Conservation (phyloP, 2,888 invertebrate species). For the Idaea straminata region DNA sequence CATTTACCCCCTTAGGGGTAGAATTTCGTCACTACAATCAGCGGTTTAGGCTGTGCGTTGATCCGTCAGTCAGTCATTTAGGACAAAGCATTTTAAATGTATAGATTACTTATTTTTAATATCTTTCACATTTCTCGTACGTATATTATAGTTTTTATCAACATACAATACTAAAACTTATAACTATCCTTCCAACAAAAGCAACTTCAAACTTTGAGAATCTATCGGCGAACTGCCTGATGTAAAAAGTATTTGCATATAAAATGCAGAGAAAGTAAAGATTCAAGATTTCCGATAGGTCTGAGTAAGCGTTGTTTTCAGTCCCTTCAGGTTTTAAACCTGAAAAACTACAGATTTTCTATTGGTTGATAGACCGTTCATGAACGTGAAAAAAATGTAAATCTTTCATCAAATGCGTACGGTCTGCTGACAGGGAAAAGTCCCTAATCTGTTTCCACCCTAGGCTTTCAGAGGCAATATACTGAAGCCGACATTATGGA, state of each 20-base stretch:
- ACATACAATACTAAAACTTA: neutral
- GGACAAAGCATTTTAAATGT: too few species aligned
- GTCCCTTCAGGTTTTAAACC: too few species aligned
- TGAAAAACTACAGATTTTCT: neutral
- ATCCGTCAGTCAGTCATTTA: too few species aligned
- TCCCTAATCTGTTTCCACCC: slow-evolving; percentile 9
- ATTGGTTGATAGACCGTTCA: neutral
- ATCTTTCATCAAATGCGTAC: neutral
- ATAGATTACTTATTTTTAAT: too few species aligned
- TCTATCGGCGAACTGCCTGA: slow-evolving; percentile 8
- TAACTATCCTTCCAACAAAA: neutral
- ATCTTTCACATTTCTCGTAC: too few species aligned
- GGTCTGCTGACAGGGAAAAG: neutral
- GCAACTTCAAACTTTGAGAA: neutral
- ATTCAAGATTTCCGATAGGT: slow-evolving; percentile 16
- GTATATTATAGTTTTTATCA: neutral
- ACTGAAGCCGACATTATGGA: slow-evolving; percentile 39
- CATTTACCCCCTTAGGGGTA: too few species aligned
- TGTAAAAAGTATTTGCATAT: slow-evolving; percentile 15
- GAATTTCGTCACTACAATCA: too few species aligned
- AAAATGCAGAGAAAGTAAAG: slow-evolving; percentile 7
- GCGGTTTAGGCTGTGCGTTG: too few species aligned
- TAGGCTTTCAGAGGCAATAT: slow-evolving; percentile 22
- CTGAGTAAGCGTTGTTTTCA: slow-evolving; percentile 22
- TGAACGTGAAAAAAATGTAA: neutral